A percentile compares a stretch with the other conserved stretches of the same genome.
Conservation (phyloP, 2,888 invertebrate genomes). For the Ashinkailepas kermadecensis region DNA sequence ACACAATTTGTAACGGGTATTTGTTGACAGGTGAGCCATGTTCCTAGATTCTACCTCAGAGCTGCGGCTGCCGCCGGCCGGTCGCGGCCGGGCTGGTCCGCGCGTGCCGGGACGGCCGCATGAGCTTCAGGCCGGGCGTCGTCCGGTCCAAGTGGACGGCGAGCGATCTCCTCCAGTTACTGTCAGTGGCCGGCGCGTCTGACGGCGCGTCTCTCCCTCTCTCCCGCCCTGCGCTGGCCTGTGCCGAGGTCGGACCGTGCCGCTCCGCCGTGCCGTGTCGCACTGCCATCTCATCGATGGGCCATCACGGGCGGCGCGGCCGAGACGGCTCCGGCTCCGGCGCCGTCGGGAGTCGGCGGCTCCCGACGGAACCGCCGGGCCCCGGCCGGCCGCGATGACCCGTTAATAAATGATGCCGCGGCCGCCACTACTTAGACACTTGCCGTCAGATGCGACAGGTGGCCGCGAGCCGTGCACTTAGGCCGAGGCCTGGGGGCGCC, state of each 20-base stretch:
- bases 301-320: neutral
- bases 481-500: neutral
- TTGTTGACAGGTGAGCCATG: conserved; percentile 21
- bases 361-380: neutral
- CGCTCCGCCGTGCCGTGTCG: no score
- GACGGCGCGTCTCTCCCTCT: neutral
- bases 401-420: conserved; percentile 9
- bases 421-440: neutral
- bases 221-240: neutral
- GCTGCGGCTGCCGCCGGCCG: neutral
- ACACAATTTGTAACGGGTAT: neutral
- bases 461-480: no score
- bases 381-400: neutral
- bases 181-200: neutral
- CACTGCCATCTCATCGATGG: conserved; percentile 4
- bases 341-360: neutral
- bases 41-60: conserved; percentile 16
- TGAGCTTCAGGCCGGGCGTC: neutral
- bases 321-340: neutral
- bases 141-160: neutral
- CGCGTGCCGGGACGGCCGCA: neutral
- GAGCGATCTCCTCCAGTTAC: neutral
- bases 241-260: neutral
- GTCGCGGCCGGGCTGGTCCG: neutral
- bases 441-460: neutral